Percentiles rank a stretch among this genome's conserved stretches.
Evolutionary conservation across 37 sponge, comb jelly and placozoan genomes (phyloP).

Genomic region (Eunapius fragilis): DNA sequence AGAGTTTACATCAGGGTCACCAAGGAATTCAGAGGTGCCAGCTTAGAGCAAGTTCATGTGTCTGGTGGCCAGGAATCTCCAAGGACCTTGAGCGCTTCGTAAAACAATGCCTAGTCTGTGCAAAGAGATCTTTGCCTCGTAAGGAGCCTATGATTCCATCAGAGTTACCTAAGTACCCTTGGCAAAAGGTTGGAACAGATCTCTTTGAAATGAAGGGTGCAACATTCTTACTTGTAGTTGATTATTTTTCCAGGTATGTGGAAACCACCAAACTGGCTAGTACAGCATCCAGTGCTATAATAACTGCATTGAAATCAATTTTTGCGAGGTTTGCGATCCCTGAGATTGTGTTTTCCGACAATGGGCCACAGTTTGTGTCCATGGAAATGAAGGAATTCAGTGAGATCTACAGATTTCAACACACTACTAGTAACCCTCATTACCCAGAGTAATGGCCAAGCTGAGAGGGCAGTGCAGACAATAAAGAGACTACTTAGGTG

Average conservation of each 20-base stretch:
- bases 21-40: constrained; percentile 31
- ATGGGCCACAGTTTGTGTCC: constrained; percentile 62
- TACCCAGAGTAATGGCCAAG: constrained; percentile 67
- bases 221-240: neutral
- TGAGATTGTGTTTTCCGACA: constrained; percentile 41
- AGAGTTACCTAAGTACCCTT: neutral
- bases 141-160: constrained; percentile 19
- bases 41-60: constrained; percentile 3
- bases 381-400: constrained; percentile 23
- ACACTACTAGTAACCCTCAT: constrained; percentile 49
- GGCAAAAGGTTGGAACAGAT: constrained; percentile 12
- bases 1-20: constrained; percentile 26
- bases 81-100: neutral
- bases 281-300: constrained; percentile 43
- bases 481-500: constrained; percentile 23
- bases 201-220: constrained; percentile 13
- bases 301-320: constrained; percentile 21
- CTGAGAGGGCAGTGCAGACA: constrained; percentile 47
- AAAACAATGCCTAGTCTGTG: neutral
- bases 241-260: constrained; percentile 15
- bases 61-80: constrained; percentile 20
- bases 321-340: constrained; percentile 57
- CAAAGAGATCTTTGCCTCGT: neutral
- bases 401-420: constrained; percentile 23
- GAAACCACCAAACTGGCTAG: constrained; percentile 30